Conservation (phyloP, 2,113 vertebrate species). For the Sorex araneus region DNA sequence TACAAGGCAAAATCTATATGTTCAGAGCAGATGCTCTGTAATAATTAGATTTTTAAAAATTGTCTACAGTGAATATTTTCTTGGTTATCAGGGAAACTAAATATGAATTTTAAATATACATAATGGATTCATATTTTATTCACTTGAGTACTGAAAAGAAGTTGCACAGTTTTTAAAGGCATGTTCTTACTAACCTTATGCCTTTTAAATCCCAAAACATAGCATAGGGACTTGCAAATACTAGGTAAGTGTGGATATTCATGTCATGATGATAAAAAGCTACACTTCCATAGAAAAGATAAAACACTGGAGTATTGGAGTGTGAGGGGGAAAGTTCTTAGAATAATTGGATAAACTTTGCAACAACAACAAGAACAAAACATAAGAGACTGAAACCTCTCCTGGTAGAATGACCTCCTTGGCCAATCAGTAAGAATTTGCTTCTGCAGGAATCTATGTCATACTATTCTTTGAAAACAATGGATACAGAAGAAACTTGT, state of each 20-base stretch:
- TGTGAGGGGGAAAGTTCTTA: too few species aligned
- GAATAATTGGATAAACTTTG: background rate
- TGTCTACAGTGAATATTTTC: conserved; percentile 34
- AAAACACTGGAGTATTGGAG: background rate
- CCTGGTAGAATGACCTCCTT: background rate
- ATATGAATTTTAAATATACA: conserved; percentile 57
- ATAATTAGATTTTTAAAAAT: conserved; percentile 37
- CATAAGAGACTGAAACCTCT: background rate
- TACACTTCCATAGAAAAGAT: background rate
- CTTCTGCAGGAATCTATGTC: background rate
- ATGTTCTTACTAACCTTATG: background rate
- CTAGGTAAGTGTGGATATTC: background rate
- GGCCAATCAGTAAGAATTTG: background rate
- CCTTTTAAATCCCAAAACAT: background rate
- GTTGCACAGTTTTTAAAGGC: background rate
- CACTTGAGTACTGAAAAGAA: background rate
- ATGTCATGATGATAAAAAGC: background rate
- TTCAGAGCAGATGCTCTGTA: conserved; percentile 39
- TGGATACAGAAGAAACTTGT: background rate
- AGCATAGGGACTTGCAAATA: background rate
- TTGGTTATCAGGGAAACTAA: conserved; percentile 45
- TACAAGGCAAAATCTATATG: conserved; percentile 38
- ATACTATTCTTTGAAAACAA: background rate
- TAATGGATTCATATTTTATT: conserved; percentile 38
- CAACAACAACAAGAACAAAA: background rate